These are phyloP conservation scores for Oreocharis arfaki DNA, from an alignment of 2,113 vertebrate genomes.

Conservation along the genomic window DNA sequence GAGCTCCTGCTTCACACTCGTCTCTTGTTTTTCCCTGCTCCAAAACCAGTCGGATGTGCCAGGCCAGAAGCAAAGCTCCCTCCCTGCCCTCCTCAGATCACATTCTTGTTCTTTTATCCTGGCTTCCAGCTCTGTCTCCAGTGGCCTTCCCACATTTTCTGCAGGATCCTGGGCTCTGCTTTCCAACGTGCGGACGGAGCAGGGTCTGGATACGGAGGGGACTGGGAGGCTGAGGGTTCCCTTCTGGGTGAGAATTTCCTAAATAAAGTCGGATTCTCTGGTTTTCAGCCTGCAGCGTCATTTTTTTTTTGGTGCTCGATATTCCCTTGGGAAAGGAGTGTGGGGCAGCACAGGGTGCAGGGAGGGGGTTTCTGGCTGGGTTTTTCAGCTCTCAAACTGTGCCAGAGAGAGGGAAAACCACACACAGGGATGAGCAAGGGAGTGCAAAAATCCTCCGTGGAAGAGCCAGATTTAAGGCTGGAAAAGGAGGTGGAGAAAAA, in stretches of 20 bases:
- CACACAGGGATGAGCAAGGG: background rate
- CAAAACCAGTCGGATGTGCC: background rate
- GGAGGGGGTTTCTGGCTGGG: accelerated
- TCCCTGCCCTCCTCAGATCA: background rate
- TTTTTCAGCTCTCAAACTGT: background rate
- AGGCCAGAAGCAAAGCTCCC: background rate
- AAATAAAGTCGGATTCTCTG: slow-evolving; percentile 19
- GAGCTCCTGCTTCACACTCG: background rate
- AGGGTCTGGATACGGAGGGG: background rate
- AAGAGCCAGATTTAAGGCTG: background rate
- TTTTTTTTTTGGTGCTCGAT: background rate
- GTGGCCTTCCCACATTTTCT: background rate
- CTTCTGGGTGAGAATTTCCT: background rate
- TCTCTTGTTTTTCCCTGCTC: background rate
- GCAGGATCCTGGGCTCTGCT: background rate
- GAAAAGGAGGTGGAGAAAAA: background rate
- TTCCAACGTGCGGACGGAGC: background rate
- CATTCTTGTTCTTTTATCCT: background rate
- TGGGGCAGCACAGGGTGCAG: background rate
- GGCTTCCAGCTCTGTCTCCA: background rate
- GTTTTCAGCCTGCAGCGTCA: background rate
- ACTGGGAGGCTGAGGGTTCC: background rate
- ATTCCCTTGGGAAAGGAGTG: accelerated
- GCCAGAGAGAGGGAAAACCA: background rate
- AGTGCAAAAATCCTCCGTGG: background rate